Evolutionary conservation across 1,140 invertebrate species (phyloP).

Genomic region (Formica selysi): DNA sequence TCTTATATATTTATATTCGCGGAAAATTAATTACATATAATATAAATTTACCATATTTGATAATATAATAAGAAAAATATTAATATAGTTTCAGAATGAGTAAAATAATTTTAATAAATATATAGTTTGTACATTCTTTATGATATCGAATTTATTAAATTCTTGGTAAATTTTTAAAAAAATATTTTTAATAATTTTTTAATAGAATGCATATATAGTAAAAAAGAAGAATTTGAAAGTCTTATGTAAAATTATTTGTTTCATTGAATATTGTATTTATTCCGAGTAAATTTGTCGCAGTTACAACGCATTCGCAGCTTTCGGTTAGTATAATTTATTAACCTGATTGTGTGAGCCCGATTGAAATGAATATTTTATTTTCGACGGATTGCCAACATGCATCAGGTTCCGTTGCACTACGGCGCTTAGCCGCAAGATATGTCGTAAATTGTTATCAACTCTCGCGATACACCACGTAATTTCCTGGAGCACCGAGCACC

Average conservation of each 20-base stretch:
- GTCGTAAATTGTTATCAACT: constrained; percentile 60
- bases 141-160: too few relatives aligned
- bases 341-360: too few relatives aligned
- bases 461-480: constrained; percentile 54
- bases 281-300: background rate
- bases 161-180: too few relatives aligned
- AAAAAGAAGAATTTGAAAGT: background rate
- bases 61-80: background rate
- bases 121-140: too few relatives aligned
- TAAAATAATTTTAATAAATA: background rate
- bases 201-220: background rate
- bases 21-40: background rate
- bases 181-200: too few relatives aligned
- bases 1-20: background rate
- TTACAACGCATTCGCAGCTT: background rate
- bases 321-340: too few relatives aligned
- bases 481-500: constrained; percentile 51
- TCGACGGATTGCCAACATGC: background rate
- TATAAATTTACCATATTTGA: background rate
- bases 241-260: background rate
- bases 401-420: background rate
- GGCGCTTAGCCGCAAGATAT: background rate
- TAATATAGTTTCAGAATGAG: background rate
- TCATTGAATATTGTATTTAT: background rate
- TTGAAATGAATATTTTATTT: background rate